Conservation (phyloP, 2,113 vertebrate genomes). For the Thamnophis sirtalis region DNA sequence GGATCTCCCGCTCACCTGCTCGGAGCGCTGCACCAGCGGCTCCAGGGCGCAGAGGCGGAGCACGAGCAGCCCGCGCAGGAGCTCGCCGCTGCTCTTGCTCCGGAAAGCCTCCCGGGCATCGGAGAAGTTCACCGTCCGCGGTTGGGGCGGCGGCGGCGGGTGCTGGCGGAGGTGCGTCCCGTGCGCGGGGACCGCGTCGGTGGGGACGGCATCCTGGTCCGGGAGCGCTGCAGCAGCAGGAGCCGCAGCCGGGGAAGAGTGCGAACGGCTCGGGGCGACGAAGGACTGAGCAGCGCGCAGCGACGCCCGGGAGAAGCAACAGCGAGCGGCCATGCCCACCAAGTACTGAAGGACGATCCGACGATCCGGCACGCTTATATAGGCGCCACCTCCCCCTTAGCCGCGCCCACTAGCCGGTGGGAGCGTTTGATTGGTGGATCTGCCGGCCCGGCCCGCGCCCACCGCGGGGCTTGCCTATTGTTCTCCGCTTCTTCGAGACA, state of each 20-base stretch:
- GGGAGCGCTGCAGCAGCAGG: background rate
- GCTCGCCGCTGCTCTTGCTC: slow-evolving; percentile 77
- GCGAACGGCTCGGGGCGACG: slow-evolving; percentile 21
- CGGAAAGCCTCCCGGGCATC: slow-evolving; percentile 71
- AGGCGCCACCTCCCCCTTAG: background rate
- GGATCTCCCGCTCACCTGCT: slow-evolving; percentile 63
- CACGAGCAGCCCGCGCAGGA: slow-evolving; percentile 72
- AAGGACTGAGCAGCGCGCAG: background rate
- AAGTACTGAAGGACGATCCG: accelerated
- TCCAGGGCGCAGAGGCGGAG: slow-evolving; percentile 73
- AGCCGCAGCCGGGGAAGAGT: slow-evolving; percentile 5
- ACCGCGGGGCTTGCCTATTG: background rate
- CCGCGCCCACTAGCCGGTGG: background rate
- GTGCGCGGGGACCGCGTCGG: background rate
- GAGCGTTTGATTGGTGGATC: background rate
- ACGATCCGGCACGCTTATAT: background rate
- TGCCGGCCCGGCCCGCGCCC: too few relatives aligned
- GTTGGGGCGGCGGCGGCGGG: background rate
- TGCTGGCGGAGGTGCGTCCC: background rate
- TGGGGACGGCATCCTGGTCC: background rate
- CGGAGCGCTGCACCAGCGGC: slow-evolving; percentile 70
- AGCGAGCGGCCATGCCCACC: slow-evolving; percentile 29
- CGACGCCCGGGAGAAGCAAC: accelerated
- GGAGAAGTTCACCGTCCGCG: slow-evolving; percentile 63
- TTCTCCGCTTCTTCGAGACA: background rate